Evolutionary conservation across 1,140 invertebrate genomes (phyloP).

Genomic region (Gonatopus flavifemur): DNA sequence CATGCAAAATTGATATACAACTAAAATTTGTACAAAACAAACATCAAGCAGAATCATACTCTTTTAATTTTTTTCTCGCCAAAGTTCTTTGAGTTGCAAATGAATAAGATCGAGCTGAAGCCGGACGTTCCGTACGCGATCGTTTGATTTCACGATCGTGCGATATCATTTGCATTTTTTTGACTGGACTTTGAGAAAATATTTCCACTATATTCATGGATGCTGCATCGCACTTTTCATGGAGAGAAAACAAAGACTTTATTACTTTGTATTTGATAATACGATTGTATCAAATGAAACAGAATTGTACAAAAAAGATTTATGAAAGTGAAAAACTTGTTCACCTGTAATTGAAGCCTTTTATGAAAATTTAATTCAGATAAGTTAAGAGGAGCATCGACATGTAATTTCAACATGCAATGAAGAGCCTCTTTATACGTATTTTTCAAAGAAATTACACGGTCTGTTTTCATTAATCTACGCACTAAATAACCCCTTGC

Average conservation of each 20-base stretch:
- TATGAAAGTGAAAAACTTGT: slow-evolving; percentile 4
- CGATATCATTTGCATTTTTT: slow-evolving; percentile 49
- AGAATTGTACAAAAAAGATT: slow-evolving; percentile 3
- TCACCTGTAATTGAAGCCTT: slow-evolving; percentile 47
- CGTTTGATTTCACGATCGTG: slow-evolving; percentile 52
- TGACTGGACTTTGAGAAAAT: slow-evolving; percentile 42
- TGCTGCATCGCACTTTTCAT: slow-evolving; percentile 52
- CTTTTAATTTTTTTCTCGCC: slow-evolving; percentile 53
- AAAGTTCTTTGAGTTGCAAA: slow-evolving; percentile 55
- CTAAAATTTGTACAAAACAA: neutral
- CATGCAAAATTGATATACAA: neutral
- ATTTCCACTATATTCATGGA: slow-evolving; percentile 54
- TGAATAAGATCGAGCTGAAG: slow-evolving; percentile 52
- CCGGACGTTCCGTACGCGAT: slow-evolving; percentile 45
- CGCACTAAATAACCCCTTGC: slow-evolving; percentile 80
- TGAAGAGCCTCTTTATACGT: slow-evolving; percentile 77
- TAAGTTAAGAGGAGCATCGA: slow-evolving; percentile 60
- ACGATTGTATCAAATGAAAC: slow-evolving; percentile 4
- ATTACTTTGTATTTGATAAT: slow-evolving; percentile 8
- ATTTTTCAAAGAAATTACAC: slow-evolving; percentile 76
- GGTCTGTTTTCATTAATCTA: slow-evolving; percentile 76
- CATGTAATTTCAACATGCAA: slow-evolving; percentile 73
- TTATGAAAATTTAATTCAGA: slow-evolving; percentile 54
- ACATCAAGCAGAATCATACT: slow-evolving; percentile 42
- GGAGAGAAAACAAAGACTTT: slow-evolving; percentile 12